Percentiles rank a stretch among this genome's conserved stretches.
Conservation (phyloP, 2,113 vertebrate genomes). For the Eptatretus burgeri region DNA sequence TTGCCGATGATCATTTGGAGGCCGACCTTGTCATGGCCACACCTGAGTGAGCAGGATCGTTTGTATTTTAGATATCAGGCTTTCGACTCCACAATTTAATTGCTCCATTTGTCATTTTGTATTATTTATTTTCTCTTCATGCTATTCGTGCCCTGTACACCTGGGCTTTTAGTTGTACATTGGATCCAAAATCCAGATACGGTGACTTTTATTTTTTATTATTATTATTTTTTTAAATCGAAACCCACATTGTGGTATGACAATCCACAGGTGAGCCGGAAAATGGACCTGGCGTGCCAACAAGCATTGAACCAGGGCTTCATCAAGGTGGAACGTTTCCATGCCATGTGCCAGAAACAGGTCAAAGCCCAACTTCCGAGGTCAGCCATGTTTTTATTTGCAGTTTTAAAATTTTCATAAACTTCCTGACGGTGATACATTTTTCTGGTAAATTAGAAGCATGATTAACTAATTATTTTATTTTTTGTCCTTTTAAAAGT, state of each 20-base stretch:
- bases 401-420: too few relatives aligned
- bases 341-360: slow-evolving; percentile 87
- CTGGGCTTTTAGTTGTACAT: not conserved
- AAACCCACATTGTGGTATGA: too few relatives aligned
- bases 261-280: slow-evolving; percentile 54
- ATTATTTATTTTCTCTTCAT: not conserved
- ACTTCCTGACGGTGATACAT: too few relatives aligned
- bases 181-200: not conserved
- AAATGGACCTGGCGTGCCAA: slow-evolving; percentile 88
- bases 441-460: too few relatives aligned
- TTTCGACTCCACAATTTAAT: not conserved
- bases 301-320: slow-evolving; percentile 91
- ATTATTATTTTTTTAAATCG: slow-evolving; percentile 9
- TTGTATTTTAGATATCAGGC: not conserved
- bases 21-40: not conserved
- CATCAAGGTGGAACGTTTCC: slow-evolving; percentile 80
- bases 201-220: not conserved
- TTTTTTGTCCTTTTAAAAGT: too few relatives aligned
- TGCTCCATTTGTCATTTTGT: not conserved
- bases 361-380: slow-evolving; percentile 92
- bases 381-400: slow-evolving; percentile 17
- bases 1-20: not conserved
- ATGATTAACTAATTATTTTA: too few relatives aligned
- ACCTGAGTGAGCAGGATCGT: not conserved
- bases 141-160: not conserved